phyloP scores from a whole-genome alignment of 2,797 vertebrate species.

The Mareca penelope region DNA sequence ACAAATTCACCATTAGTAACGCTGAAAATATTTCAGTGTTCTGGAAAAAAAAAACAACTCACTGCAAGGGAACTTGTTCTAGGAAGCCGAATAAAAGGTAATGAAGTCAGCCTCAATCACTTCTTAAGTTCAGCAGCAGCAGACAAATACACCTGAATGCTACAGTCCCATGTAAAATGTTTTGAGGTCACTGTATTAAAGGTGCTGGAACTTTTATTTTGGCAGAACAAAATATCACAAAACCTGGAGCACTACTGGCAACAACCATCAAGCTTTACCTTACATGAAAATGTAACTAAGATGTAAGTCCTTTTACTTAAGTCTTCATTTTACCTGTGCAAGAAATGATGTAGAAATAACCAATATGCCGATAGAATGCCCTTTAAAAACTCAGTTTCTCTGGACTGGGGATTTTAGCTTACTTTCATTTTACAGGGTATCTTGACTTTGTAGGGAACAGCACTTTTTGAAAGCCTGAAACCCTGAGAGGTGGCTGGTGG shows the following conservation, averaged over 20 bases:
- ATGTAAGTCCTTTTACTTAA: neutral
- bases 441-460: conserved; percentile 36
- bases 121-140: neutral
- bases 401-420: conserved; percentile 5
- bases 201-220: neutral
- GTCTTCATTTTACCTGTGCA: neutral
- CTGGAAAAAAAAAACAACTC: neutral
- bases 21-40: neutral
- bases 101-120: neutral
- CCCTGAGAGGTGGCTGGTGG: neutral
- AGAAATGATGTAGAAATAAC: neutral
- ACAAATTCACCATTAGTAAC: conserved; percentile 8
- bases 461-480: neutral
- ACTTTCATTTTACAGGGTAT: conserved; percentile 41
- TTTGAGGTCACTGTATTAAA: neutral
- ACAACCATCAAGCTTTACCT: neutral
- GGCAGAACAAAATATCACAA: neutral
- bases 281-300: neutral
- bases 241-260: neutral
- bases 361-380: neutral
- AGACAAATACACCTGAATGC: neutral
- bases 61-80: neutral
- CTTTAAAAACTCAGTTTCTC: neutral
- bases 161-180: neutral
- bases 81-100: neutral